Evolutionary conservation across 2,888 invertebrate genomes (phyloP), one percentile per base, ranked within the genome.

Genomic region (Euplagia quadripunctaria): DNA sequence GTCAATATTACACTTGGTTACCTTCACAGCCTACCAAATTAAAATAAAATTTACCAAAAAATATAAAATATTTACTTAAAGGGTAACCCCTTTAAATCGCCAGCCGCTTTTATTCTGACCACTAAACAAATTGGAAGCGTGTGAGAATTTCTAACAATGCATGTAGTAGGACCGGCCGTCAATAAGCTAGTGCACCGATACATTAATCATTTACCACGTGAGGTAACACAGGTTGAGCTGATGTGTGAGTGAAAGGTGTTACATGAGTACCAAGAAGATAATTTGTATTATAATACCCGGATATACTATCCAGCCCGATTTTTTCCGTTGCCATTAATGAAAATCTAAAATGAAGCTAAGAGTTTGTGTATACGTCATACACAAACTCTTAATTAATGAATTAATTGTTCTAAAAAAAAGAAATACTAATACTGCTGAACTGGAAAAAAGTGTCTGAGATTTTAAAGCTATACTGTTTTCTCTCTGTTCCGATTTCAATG

Each of bases 131-230:
- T 65, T 78, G 80, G 64, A 81, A 80, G 79, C 82, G 82, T 85
- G 87, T 81, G 85, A 86, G 79, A 78, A 78, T 79, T 71, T 72
- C 79, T 79, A 82, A 83, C 83, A 85, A 85, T 85, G 70, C 80
- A 73, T 71, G 80, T 82, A 80, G 85, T 82, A 85, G 84, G 78
- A 82, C 76, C 75, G 79, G 77, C 77, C 82, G 83, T 86, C 88
- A 84, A 82, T 84, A 79, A 81, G 73, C 68, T 74, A 76, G 78
- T 81, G 74, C 75, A 78, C 41, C 67, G 79, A 79, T 80, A 81
- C 84, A 88, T 87, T 82, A 83, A 87, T 87, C 82, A 86, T 72
- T 71, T 69, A 73, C 68, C 68, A 74, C 78, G 74, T 77, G 84
- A 78, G 70, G 73, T 71, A 85, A 78, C 81, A 69, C 75, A 61